A percentile compares a stretch with the other conserved stretches of the same genome.
Conservation (phyloP, 2,113 vertebrate genomes). For the Actenoides lindsayi region DNA sequence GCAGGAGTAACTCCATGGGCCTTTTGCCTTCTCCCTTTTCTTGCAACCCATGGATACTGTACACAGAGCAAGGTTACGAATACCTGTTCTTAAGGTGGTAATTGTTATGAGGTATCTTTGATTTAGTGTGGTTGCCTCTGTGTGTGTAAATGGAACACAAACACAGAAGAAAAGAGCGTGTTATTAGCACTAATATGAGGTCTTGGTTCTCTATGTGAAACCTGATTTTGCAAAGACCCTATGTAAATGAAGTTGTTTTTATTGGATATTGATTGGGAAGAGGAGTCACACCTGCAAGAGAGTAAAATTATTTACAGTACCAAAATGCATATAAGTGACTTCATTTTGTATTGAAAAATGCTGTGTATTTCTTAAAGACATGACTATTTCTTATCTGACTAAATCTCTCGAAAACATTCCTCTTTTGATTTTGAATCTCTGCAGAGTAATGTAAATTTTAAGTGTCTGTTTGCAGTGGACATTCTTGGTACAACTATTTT, state of each 20-base stretch:
- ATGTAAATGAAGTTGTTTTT: background rate
- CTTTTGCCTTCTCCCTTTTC: background rate
- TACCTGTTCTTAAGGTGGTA: background rate
- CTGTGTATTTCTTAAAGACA: background rate
- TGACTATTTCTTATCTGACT: constrained; percentile 18
- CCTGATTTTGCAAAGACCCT: background rate
- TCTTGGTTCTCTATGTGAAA: background rate
- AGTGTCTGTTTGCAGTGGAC: background rate
- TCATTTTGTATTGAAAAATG: background rate
- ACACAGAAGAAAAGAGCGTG: background rate
- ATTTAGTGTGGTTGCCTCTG: background rate
- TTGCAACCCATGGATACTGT: background rate
- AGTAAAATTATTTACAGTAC: background rate
- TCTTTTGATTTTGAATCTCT: constrained; percentile 25
- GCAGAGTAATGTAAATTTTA: constrained; percentile 11
- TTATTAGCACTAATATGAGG: background rate
- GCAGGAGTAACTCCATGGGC: background rate
- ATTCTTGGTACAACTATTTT: constrained; percentile 9
- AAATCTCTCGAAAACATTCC: constrained; percentile 60
- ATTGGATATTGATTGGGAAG: background rate
- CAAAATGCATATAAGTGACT: background rate
- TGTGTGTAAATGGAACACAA: background rate
- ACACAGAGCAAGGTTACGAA: background rate
- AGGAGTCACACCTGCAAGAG: background rate
- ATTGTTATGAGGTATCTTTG: background rate